Base-by-base conservation (phyloP, 2,888 invertebrate genomes). In the Amphipoea lucens region DNA sequence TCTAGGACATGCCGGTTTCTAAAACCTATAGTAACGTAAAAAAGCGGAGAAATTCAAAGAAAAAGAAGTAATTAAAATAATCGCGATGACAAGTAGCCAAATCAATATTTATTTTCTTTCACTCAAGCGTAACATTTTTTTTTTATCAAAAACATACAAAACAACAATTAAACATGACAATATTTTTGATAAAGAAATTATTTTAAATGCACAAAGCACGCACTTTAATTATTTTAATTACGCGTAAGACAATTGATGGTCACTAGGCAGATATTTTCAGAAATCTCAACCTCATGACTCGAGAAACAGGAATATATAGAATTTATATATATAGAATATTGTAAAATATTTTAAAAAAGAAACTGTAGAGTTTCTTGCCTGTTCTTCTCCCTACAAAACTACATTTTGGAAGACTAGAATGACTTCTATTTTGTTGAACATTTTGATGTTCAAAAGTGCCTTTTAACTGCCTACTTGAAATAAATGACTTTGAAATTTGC, bases 191-290 rank as follows among this genome's bases (percentile, higher is more conserved):
- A 79, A 71, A 85, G 78, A 74, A 87, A 87, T 81, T 74, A 87
- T 88, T 82, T 77, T 86, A 89, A 91, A 88, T 69, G 82, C 70
- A 87, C 78, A 80, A 83, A 85, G 83, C 89, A 91, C 89, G 86
- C 88, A 87, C 86, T 88, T 85, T 88, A 90, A 91, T 90, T 81
- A 88, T 87, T 89, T 87, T 90, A 91, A 92, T 91, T 90, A 87
- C 82, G 82, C 88, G 83, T 89, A 83, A 81, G 90, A 88, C 84
- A 82, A 87, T 88, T 83, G 83, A 77, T 79, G 5, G 14, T 0
- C 51, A 81, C 23, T 14, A 62, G 3, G 36, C 4, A 76, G 11
- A 2, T 36, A 42, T 17, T 0, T 12, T 12, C 66, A 87, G 84
- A 83, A 83, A 57, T 36, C 2, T 60, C 40, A 76, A 20, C 0